Evolutionary conservation across 2,888 invertebrate species (phyloP).

Genomic region (Parochlus steinenii): DNA sequence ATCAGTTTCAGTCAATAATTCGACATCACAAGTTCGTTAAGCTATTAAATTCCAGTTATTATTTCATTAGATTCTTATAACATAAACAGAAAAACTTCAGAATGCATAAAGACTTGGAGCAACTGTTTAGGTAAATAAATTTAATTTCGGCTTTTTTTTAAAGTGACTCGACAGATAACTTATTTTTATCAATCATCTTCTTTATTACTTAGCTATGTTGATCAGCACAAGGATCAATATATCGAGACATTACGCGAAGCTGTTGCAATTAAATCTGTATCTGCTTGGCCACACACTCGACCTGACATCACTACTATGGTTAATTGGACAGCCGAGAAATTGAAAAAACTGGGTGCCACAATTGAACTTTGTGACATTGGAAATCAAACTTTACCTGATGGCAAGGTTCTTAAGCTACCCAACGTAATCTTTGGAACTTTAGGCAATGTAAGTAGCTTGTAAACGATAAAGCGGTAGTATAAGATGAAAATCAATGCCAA

Average conservation of each 20-base stretch:
- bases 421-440: constrained; percentile 68
- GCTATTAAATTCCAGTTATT: too few relatives aligned
- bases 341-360: constrained; percentile 51
- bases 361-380: constrained; percentile 64
- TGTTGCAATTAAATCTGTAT: constrained; percentile 90
- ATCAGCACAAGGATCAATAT: constrained; percentile 56
- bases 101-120: too few relatives aligned
- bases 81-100: too few relatives aligned
- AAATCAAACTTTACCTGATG: constrained; percentile 52
- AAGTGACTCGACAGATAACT: too few relatives aligned
- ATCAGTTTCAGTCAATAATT: too few relatives aligned
- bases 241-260: constrained; percentile 65
- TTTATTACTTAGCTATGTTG: constrained; percentile 55
- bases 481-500: too few relatives aligned
- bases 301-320: constrained; percentile 70
- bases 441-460: constrained; percentile 44
- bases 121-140: too few relatives aligned
- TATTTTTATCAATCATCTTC: too few relatives aligned
- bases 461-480: too few relatives aligned
- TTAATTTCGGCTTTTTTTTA: too few relatives aligned
- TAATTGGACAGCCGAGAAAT: constrained; percentile 55
- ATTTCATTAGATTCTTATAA: too few relatives aligned
- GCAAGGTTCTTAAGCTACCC: constrained; percentile 57
- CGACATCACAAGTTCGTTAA: too few relatives aligned
- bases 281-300: constrained; percentile 71